These are phyloP conservation scores for Molothrus ater DNA, from an alignment of 2,797 vertebrate genomes.

Conservation along the genomic window DNA sequence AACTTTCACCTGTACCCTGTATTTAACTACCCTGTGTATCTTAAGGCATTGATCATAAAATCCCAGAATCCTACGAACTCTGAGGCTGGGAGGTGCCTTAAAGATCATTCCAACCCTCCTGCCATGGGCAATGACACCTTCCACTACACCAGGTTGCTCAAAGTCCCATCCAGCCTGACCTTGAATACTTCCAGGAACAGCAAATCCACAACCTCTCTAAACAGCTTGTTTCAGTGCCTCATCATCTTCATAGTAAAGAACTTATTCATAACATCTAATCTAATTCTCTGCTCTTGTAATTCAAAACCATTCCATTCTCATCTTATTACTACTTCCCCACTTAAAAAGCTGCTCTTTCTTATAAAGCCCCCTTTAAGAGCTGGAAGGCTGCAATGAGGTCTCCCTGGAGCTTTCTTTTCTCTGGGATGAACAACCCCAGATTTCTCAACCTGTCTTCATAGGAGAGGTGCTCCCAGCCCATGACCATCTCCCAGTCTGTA, in stretches of 20 bases:
- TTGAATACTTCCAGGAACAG: not conserved
- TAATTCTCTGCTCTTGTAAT: not conserved
- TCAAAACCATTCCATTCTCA: not conserved
- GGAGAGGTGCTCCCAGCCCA: not conserved
- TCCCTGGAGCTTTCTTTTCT: not conserved
- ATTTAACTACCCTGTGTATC: not conserved
- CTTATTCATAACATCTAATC: not conserved
- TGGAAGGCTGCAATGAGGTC: not conserved
- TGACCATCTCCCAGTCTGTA: not conserved
- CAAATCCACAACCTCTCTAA: not conserved
- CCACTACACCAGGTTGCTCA: not conserved
- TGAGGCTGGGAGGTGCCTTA: not conserved
- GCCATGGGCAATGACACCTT: not conserved
- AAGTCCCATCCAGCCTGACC: not conserved
- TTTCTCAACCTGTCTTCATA: not conserved
- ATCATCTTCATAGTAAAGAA: not conserved
- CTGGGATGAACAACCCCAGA: not conserved
- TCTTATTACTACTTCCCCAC: not conserved
- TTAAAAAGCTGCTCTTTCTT: not conserved
- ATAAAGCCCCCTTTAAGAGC: not conserved
- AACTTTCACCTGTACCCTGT: not conserved
- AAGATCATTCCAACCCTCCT: not conserved
- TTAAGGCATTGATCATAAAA: not conserved
- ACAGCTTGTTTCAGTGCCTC: not conserved
- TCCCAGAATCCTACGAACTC: rapidly evolving